Conservation (phyloP, 2,888 invertebrate genomes). For the Lordiphosa andalusiaca region DNA sequence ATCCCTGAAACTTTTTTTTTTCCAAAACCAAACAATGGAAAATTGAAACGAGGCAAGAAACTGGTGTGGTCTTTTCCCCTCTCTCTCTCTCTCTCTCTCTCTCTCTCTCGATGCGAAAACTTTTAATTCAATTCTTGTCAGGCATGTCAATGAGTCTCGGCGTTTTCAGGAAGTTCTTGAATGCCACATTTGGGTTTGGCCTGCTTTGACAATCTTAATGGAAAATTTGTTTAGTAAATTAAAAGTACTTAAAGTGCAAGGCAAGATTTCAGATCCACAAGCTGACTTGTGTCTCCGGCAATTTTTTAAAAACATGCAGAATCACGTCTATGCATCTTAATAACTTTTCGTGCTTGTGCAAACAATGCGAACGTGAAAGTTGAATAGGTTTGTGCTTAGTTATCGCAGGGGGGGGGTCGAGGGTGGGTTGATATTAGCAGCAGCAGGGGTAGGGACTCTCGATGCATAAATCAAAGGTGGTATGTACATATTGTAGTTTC, state of each 20-base stretch:
- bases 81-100: constrained; percentile 7
- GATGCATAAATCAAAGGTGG: constrained; percentile 43
- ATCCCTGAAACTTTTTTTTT: constrained; percentile 45
- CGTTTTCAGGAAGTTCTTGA: constrained; percentile 9
- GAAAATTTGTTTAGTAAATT: constrained; percentile 47
- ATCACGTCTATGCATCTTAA: constrained; percentile 69
- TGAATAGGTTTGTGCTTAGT: constrained; percentile 57
- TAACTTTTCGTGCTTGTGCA: constrained; percentile 69
- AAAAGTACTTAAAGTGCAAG: constrained; percentile 43
- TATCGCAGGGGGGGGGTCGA: constrained; percentile 30
- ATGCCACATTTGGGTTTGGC: not conserved
- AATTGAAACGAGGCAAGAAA: constrained; percentile 15
- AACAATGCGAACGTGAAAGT: constrained; percentile 68
- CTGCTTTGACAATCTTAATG: constrained; percentile 25
- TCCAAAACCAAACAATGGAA: constrained; percentile 19
- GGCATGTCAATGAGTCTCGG: constrained; percentile 58
- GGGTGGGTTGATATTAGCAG: not conserved
- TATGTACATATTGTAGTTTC: constrained; percentile 33
- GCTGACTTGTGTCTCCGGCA: constrained; percentile 10
- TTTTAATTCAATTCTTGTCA: constrained; percentile 72
- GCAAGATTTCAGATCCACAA: constrained; percentile 12
- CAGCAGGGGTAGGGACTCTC: constrained; percentile 16
- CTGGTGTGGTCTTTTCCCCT: constrained; percentile 6
- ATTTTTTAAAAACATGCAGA: constrained; percentile 59
- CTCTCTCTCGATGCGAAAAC: constrained; percentile 31